A percentile compares a stretch with the other conserved stretches of the same genome.
Evolutionary conservation across 2,113 vertebrate genomes (phyloP).

Genomic region (human): DNA sequence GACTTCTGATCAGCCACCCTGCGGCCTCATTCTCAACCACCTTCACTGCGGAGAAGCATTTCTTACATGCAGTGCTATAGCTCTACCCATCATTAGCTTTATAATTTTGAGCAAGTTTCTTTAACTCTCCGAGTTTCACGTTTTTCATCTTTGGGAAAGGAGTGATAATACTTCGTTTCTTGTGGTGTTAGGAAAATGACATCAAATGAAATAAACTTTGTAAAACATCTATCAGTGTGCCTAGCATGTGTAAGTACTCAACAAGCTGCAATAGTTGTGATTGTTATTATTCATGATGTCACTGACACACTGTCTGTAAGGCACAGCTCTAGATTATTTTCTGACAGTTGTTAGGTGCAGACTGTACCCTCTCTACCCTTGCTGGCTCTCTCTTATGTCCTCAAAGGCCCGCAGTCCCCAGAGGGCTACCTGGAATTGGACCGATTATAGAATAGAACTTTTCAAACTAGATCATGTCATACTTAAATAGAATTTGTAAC

Average conservation of each 20-base stretch:
- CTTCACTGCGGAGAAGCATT: neutral
- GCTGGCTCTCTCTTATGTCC: neutral
- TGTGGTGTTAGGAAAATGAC: neutral
- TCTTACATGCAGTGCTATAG: fast-evolving
- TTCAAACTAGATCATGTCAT: neutral
- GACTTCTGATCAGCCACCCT: neutral
- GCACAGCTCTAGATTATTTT: neutral
- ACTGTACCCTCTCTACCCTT: neutral
- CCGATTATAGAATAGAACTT: neutral
- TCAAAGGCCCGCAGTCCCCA: neutral
- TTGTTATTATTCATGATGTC: neutral
- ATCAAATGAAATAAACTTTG: neutral
- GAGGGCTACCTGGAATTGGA: neutral
- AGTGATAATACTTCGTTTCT: neutral
- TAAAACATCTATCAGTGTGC: neutral
- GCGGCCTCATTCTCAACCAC: fast-evolving
- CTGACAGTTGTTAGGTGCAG: neutral
- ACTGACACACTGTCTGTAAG: neutral
- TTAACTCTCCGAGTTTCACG: neutral
- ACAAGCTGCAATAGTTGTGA: neutral
- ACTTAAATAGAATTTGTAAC: conserved; percentile 17
- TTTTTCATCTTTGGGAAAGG: neutral
- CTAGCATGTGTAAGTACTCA: neutral
- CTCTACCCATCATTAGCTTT: neutral
- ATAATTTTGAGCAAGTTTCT: neutral